Base-by-base conservation (phyloP, 2,113 vertebrate genomes). In the Forbesichthys agassizii region DNA sequence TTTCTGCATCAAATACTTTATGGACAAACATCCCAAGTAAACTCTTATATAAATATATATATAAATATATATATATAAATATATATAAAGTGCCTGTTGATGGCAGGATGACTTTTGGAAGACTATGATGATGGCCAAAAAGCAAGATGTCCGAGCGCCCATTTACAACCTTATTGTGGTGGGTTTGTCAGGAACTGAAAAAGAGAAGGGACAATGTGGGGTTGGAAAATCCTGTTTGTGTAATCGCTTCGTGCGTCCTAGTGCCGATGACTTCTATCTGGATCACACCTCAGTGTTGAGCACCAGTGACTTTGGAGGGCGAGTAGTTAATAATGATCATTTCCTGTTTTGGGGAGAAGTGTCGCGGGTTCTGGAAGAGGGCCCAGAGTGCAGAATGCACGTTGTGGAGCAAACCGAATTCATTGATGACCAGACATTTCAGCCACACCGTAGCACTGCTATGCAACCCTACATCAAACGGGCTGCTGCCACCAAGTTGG, bases 331-430 rank as follows among this genome's bases (percentile, higher is more conserved):
- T 68, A 99, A 99, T 89, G 98, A 99, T 85, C 98, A 99, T 84
- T 99, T 99, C 82, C 89, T 99, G 11, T 99, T 97, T 87, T 99
- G 98, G 98, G 98, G 98, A 3, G 98, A 99, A 76, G 95, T 96
- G 10, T 85, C 81, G 2, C 92, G 97, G 3, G 84, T 94, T 8
- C 72, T 98, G 90, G 98, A 99, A 88, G 98, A 99, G 71, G 95
- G 96, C 11, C 90, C 90, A 0, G 98, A 99, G 48, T 98, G 96
- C 84, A 87, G 89, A 20, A 90, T 96, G 84, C 96, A 98, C 49
- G 92, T 99, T 4, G 98, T 99, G 89, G 98, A 99, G 66, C 98
- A 99, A 91, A 99, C 98, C 0, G 98, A 99, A 75, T 99, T 99
- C 73, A 99, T 99, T 0, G 98, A 99, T 48, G 98, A 99, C 80